A percentile compares a stretch with the other conserved stretches of the same genome.
Conservation (phyloP, 2,888 invertebrate genomes). For the Heliconius cydno region DNA sequence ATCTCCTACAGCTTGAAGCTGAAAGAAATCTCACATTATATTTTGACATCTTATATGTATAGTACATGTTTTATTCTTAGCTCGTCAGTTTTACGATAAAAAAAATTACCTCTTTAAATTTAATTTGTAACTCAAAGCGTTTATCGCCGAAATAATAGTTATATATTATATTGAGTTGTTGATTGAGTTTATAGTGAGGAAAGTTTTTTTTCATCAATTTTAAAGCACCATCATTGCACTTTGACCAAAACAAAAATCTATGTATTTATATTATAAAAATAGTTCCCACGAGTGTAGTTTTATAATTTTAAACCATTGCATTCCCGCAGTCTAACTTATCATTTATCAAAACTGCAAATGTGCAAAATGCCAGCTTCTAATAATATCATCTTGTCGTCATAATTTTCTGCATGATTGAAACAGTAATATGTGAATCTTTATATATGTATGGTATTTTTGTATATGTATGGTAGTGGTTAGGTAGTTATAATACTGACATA, state of each 20-base stretch:
- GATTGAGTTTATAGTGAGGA: too few species aligned
- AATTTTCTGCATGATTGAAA: slow-evolving; percentile 3
- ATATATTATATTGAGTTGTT: too few species aligned
- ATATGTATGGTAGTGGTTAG: too few species aligned
- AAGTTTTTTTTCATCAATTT: too few species aligned
- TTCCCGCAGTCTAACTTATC: neutral
- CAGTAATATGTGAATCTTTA: neutral
- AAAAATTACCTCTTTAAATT: neutral
- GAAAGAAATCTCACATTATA: neutral
- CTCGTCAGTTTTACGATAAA: neutral
- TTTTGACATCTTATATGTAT: neutral
- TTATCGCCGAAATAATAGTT: neutral
- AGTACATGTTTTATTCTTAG: neutral
- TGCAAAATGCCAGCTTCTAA: neutral
- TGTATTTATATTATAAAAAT: neutral
- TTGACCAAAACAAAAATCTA: neutral
- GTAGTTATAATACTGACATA: too few species aligned
- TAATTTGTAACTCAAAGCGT: neutral
- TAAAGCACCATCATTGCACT: neutral
- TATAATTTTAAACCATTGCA: neutral
- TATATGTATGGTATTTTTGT: too few species aligned
- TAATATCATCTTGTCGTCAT: neutral
- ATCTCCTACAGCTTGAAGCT: too few species aligned
- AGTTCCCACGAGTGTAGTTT: neutral
- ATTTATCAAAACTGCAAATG: neutral